Evolutionary conservation across 2,113 vertebrate species (phyloP).

Genomic region (Saguinus imperator): DNA sequence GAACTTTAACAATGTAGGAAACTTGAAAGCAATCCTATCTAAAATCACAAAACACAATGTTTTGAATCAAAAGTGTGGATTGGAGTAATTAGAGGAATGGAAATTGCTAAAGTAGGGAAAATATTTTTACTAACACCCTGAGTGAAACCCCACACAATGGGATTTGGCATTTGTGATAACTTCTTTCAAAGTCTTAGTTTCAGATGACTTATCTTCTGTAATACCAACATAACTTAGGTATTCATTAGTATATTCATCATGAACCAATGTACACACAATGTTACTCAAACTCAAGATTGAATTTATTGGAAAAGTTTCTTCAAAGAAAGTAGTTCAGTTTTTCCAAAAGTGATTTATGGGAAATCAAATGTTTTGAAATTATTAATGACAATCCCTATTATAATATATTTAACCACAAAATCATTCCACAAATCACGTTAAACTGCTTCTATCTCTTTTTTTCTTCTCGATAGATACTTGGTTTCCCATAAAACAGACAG

Average conservation of each 20-base stretch:
- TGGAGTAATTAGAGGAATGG: background rate
- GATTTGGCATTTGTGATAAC: background rate
- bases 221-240: background rate
- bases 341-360: background rate
- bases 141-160: background rate
- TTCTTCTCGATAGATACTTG: background rate
- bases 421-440: background rate
- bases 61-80: background rate
- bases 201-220: background rate
- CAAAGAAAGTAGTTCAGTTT: background rate
- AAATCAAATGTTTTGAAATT: background rate
- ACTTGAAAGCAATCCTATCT: background rate
- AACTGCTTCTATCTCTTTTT: background rate
- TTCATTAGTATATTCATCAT: background rate
- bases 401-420: background rate
- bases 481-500: background rate
- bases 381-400: background rate
- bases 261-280: background rate
- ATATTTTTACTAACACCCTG: background rate
- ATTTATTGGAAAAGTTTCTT: background rate
- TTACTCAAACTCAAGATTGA: background rate
- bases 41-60: background rate
- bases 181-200: background rate
- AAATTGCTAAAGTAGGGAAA: background rate
- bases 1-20: background rate